Conservation (phyloP, 2,113 vertebrate genomes). For the Elaphurus davidianus region DNA sequence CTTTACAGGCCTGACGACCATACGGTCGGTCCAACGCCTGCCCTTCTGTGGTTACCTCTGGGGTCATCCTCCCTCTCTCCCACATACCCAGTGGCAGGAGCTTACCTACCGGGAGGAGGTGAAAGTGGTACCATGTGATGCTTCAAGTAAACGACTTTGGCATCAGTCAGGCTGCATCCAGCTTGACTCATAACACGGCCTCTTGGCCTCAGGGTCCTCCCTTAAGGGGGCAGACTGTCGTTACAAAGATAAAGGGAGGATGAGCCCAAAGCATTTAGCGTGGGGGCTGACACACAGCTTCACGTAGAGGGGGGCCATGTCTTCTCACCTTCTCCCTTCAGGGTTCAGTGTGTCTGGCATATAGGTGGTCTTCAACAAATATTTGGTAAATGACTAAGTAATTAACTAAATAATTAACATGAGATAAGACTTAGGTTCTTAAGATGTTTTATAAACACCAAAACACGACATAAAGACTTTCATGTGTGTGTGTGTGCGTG, state of each 20-base stretch:
- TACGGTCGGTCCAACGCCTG: not conserved
- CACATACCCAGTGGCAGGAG: not conserved
- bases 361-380: not conserved
- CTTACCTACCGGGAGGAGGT: not conserved
- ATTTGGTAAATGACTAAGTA: not conserved
- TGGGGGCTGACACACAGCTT: not conserved
- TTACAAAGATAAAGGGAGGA: not conserved
- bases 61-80: not conserved
- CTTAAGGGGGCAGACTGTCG: not conserved
- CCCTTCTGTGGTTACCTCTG: not conserved
- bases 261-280: not conserved
- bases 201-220: not conserved
- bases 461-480: not conserved
- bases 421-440: not conserved
- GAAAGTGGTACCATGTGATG: not conserved
- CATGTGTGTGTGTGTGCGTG: rapidly evolving
- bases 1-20: not conserved
- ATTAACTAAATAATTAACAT: not conserved
- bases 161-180: not conserved
- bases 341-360: not conserved
- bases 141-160: not conserved
- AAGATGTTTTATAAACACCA: not conserved
- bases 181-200: not conserved
- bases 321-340: not conserved
- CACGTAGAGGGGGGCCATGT: rapidly evolving